Evolutionary conservation across 92 coral and sea anemone genomes (phyloP), one percentile per base, ranked within the genome.

Genomic region (Palythoa grandis): DNA sequence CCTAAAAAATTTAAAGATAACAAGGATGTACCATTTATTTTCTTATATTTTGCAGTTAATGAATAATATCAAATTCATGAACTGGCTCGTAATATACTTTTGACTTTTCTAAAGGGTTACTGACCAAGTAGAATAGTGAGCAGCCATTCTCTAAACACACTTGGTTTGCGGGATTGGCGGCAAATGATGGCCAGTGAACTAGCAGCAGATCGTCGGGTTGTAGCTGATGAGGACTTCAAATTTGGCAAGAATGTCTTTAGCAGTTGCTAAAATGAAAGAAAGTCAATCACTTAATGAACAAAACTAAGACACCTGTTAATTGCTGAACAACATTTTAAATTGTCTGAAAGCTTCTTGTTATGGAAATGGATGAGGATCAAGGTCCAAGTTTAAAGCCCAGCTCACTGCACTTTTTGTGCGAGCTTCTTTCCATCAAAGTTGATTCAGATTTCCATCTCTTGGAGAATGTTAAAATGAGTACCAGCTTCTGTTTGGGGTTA

Each of bases 161-260:
- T 88, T 16, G 99, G 99, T 83, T 97, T 97, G 3, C 99, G 91
- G 29, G 98, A 94, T 84, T 93, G 89, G 58, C 83, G 96, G 79
- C 99, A 96, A 72, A 96, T 93, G 82, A 95, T 76, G 38, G 93
- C 96, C 70, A 96, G 89, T 50, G 93, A 82, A 52, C 93, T 86
- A 8, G 94, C 96, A 52, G 99, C 97, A 5, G 99, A 95, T 39
- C 99, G 99, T 39, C 99, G 92, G 3, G 99, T 90, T 40, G 93
- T 84, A 38, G 99, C 98, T 50, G 92, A 94, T 38, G 92, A 23
- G 15, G 99, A 95, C 68, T 74, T 91, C 71, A 96, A 77, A 87
- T 95, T 96, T 54, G 96, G 98, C 58, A 96, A 85, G 70, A 96
- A 95, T 15, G 99, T 94, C 74, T 95, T 96, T 88, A 96, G 68